Base-by-base conservation (phyloP, 2,113 vertebrate species). In the Uropsilus gracilis region DNA sequence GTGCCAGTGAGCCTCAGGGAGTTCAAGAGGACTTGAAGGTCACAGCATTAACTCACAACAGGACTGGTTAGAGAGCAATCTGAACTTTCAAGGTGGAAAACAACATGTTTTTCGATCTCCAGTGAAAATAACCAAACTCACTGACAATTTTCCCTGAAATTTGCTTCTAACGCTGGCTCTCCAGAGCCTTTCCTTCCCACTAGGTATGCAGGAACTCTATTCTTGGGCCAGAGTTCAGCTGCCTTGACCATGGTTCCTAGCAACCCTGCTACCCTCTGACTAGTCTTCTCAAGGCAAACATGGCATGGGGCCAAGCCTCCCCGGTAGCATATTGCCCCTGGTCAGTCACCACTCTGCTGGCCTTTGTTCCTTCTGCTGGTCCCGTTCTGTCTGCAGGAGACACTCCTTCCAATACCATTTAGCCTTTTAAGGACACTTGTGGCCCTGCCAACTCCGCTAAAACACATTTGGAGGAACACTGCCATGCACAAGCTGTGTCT, bases 371-470 rank as follows among this genome's bases (percentile, higher is more conserved):
- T 75, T 90, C 77, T 91, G 28, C 26, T 68, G 63, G n/a, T 34
- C 16, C 89, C 48, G 55, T 32, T 57, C 28, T 90, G 24, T 68
- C 91, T 84, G 66, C 73, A 86, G 37, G 48, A 37, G 53, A 42
- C 18, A 30, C 42, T 90, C 61, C 37, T 87, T 90, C 53, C 81
- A 88, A 28, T 30, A 73, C 61, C 66, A 0, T 20, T 57, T 61
- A 82, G 88, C 95, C 94, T 46, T 94, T 82, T 95, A 61, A 84
- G 90, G 92, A 94, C 80, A 82, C 66, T 72, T 94, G 20, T 73
- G 48, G 37, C 3, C 37, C 75, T 94, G 89, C 94, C 92, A 96
- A 69, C 3, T 87, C 48, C 10, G 37, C 83, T 81, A 64, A 83
- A 91, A 59, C 34, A 75, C 3, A n/a, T 20, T 37, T 71, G 50